Base-by-base conservation (phyloP, 1,140 invertebrate species). In the Panagrolaimus sp. region DNA sequence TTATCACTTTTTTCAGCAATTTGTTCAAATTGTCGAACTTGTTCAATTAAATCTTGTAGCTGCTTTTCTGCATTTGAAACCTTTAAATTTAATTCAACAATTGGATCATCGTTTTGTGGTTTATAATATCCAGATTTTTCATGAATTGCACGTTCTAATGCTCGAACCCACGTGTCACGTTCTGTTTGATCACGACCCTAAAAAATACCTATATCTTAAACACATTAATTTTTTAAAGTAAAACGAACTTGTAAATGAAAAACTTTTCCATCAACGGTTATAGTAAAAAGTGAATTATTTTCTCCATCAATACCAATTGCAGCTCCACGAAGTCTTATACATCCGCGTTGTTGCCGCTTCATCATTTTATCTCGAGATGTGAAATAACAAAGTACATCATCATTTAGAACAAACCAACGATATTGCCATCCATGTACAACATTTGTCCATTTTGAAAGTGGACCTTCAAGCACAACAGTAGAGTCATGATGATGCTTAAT, bases 351-450 rank as follows among this genome's bases (percentile, higher is more conserved):
- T 38, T 94, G 92, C 8, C 95, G 94, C 73, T 92, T 88, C 83
- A 93, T 91, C 93, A 98, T 98, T 85, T 98, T 99, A 81, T 98
- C 96, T 84, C 95, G 93, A 42, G 92, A 95, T 92, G 80, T 82
- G 63, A 76, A 82, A 51, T 82, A 82, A 43, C 74, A 63, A 9
- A 82, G 65, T 1, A 69, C 70, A 47, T 81, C 81, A 20, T 82
- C 80, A 43, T 98, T 94, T 73, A 98, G 86, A 72, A 98, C 94
- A 86, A 98, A 98, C 92, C 94, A 99, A 67, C 95, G 88, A 86
- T 95, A 97, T 86, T 99, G 96, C 94, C 95, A 98, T 4, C 95
- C 96, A 86, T 98, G 96, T 89, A 98, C 93, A 75, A 98, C 92
- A 88, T 98, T 99, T 68, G 96, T 98, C 96, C 95, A 98, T 88